Percentiles rank a stretch among this genome's conserved stretches.
These are phyloP conservation scores for Latrodectus geometricus DNA, from an alignment of 1,140 invertebrate species.

Conservation along the genomic window DNA sequence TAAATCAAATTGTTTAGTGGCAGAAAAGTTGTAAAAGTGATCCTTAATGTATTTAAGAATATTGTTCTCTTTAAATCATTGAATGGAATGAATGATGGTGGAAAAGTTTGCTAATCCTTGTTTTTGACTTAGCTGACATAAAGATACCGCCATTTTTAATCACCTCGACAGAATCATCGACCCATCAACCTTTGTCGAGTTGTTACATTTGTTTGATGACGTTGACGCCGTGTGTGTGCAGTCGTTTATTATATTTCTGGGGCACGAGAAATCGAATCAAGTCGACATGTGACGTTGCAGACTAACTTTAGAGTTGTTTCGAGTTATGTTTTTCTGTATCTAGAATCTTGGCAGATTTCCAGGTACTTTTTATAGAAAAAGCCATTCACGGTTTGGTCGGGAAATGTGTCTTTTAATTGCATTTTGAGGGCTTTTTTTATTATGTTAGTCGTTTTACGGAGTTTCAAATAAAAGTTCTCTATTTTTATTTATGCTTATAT, in stretches of 20 bases:
- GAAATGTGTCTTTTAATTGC: slow-evolving; percentile 14
- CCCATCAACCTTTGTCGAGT: slow-evolving; percentile 20
- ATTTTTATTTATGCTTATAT: too few relatives aligned
- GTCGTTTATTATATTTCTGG: neutral
- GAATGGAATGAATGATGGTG: neutral
- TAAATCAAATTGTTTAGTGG: too few relatives aligned
- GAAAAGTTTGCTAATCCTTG: neutral
- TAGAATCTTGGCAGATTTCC: slow-evolving; percentile 1
- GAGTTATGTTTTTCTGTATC: slow-evolving; percentile 9
- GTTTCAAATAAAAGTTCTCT: too few relatives aligned
- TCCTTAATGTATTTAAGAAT: too few relatives aligned
- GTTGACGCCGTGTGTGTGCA: neutral
- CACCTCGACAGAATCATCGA: neutral
- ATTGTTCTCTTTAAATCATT: neutral
- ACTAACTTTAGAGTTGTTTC: slow-evolving; percentile 37
- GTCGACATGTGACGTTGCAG: slow-evolving; percentile 1
- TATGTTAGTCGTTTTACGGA: too few relatives aligned
- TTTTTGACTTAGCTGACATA: slow-evolving; percentile 2
- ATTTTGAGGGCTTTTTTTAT: neutral
- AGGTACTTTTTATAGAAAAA: slow-evolving; percentile 25
- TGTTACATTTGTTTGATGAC: slow-evolving; percentile 5
- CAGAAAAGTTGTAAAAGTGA: too few relatives aligned
- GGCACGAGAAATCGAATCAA: slow-evolving; percentile 9
- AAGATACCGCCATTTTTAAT: slow-evolving; percentile 21
- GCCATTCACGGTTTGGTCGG: neutral